These are phyloP conservation scores for Eulemur mongoz DNA, from an alignment of 2,797 vertebrate genomes.

Conservation along the genomic window DNA sequence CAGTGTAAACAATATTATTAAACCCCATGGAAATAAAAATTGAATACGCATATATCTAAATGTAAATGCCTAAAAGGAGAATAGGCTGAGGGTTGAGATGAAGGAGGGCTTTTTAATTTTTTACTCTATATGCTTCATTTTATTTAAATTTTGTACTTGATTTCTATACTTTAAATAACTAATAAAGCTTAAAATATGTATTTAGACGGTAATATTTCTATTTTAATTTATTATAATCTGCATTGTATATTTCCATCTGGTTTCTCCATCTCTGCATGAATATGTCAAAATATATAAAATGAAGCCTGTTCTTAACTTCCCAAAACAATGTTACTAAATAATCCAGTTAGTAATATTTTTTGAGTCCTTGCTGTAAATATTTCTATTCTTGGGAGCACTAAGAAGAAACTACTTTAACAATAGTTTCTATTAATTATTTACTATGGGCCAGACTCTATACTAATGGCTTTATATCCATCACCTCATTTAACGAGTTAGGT, in stretches of 20 bases:
- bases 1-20: neutral
- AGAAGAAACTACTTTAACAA: neutral
- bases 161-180: neutral
- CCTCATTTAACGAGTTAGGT: neutral
- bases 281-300: neutral
- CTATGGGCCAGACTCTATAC: neutral
- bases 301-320: neutral
- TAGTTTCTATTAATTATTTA: neutral
- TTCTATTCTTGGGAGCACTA: neutral
- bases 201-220: conserved; percentile 9
- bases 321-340: conserved; percentile 10
- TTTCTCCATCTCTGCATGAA: conserved; percentile 1
- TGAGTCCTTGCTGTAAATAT: neutral
- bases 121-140: neutral
- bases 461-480: neutral
- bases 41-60: neutral
- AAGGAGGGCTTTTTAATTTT: neutral
- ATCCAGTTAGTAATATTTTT: neutral
- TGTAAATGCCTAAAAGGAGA: neutral
- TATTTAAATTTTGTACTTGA: conserved; percentile 27
- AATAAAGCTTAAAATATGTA: conserved; percentile 5
- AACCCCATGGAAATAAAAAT: neutral
- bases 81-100: neutral
- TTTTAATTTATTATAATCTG: conserved; percentile 24
- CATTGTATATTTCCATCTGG: neutral